These are phyloP conservation scores for Xiphophorus couchianus DNA, from an alignment of 2,113 vertebrate species.

Conservation along the genomic window DNA sequence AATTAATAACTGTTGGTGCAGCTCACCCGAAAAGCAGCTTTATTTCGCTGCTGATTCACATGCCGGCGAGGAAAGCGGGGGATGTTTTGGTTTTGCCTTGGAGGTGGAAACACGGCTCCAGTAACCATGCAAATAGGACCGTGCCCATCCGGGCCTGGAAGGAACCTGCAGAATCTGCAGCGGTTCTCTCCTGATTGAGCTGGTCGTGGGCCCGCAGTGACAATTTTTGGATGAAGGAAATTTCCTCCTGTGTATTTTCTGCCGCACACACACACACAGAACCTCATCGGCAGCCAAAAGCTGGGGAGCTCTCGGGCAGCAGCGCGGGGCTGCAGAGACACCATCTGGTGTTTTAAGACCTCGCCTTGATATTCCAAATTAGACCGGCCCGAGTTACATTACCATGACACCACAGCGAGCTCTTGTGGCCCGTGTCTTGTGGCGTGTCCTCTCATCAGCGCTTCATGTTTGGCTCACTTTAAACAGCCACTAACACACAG, in stretches of 20 bases:
- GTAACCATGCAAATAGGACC: conserved; percentile 36
- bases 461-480: conserved; percentile 31
- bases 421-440: conserved; percentile 11
- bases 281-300: conserved; percentile 44
- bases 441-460: conserved; percentile 31
- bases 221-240: conserved; percentile 45
- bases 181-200: conserved; percentile 25
- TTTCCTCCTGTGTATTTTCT: conserved; percentile 43
- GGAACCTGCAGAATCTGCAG: conserved; percentile 15
- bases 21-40: conserved; percentile 35
- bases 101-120: conserved; percentile 19
- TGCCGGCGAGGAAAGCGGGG: conserved; percentile 23
- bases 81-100: conserved; percentile 48
- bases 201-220: conserved; percentile 31
- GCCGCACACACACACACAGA: conserved; percentile 44
- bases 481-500: conserved; percentile 20
- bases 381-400: conserved; percentile 52
- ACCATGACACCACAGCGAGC: conserved; percentile 21
- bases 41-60: conserved; percentile 60
- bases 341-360: conserved; percentile 64
- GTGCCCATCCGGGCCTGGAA: conserved; percentile 5
- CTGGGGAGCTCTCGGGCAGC: conserved; percentile 21
- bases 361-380: conserved; percentile 60
- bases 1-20: conserved; percentile 50
- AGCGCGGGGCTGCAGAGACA: conserved; percentile 40